These are phyloP conservation scores for Oreochromis niloticus DNA, from an alignment of 2,113 vertebrate genomes.

Conservation along the genomic window DNA sequence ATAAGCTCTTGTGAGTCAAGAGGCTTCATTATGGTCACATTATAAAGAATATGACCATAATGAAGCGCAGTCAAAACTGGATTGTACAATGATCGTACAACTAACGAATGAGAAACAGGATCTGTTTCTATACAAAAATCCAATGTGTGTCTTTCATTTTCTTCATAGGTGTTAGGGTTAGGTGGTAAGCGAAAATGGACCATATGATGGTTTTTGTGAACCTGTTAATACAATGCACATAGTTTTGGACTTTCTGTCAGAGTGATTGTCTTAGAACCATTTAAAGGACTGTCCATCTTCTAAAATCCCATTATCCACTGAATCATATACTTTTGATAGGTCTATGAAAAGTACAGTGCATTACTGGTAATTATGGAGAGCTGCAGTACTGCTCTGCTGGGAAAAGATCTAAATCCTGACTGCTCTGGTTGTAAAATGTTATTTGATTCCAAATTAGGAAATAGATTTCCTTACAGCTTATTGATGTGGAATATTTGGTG, in stretches of 20 bases:
- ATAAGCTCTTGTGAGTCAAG: not conserved
- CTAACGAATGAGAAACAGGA: not conserved
- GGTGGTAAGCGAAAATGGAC: not conserved
- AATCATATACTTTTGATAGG: not conserved
- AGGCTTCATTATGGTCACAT: not conserved
- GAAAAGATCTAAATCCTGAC: not conserved
- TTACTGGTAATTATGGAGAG: not conserved
- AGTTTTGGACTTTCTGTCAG: not conserved
- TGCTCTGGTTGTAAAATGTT: not conserved
- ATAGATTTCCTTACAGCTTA: not conserved
- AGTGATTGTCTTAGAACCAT: not conserved
- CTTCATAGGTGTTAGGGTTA: not conserved
- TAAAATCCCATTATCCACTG: not conserved
- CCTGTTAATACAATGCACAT: not conserved
- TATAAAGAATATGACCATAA: not conserved
- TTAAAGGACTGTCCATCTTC: not conserved
- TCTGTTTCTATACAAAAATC: not conserved
- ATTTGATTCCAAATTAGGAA: not conserved
- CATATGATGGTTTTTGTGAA: not conserved
- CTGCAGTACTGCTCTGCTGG: not conserved
- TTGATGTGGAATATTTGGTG: not conserved
- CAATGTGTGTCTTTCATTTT: not conserved
- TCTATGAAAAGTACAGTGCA: not conserved
- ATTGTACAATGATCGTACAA: not conserved
- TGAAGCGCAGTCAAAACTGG: not conserved